phyloP scores from a whole-genome alignment of 2,888 invertebrate species.

The Bugula neritina region DNA sequence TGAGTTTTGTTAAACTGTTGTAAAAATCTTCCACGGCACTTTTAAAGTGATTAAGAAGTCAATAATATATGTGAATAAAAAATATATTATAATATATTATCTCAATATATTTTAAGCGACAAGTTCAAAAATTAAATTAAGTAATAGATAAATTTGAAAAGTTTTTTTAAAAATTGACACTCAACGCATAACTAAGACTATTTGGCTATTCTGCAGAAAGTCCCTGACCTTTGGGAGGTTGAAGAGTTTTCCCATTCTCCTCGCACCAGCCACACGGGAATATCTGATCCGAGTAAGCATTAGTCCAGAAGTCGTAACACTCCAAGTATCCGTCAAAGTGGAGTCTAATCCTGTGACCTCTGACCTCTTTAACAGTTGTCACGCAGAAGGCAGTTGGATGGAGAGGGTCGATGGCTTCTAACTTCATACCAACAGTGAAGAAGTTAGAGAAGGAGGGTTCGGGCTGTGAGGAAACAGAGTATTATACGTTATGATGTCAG shows the following conservation, averaged over 20 bases:
- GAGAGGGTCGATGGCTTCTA: conserved; percentile 88
- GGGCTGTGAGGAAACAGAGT: conserved; percentile 51
- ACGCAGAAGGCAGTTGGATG: conserved; percentile 85
- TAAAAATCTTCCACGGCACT: no score
- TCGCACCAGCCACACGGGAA: conserved; percentile 92
- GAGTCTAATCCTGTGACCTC: conserved; percentile 75
- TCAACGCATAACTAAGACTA: no score
- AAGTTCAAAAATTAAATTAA: no score
- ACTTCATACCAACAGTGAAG: conserved; percentile 69
- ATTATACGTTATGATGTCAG: no score
- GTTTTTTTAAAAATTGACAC: no score
- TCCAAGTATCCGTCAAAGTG: conserved; percentile 90
- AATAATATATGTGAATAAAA: no score
- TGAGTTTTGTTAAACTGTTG: no score
- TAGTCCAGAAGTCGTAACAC: conserved; percentile 86
- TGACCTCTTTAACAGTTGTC: conserved; percentile 68
- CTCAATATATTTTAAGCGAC: no score
- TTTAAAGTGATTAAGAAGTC: no score
- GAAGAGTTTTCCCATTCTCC: conserved; percentile 70
- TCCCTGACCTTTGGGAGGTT: conserved; percentile 66
- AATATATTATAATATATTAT: no score
- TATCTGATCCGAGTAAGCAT: conserved; percentile 82
- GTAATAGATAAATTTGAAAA: no score
- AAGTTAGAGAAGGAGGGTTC: conserved; percentile 72
- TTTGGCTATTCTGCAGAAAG: no score